A percentile compares a stretch with the other conserved stretches of the same genome.
Conservation (phyloP, 2,888 invertebrate genomes). For the Rhagonycha lutea region DNA sequence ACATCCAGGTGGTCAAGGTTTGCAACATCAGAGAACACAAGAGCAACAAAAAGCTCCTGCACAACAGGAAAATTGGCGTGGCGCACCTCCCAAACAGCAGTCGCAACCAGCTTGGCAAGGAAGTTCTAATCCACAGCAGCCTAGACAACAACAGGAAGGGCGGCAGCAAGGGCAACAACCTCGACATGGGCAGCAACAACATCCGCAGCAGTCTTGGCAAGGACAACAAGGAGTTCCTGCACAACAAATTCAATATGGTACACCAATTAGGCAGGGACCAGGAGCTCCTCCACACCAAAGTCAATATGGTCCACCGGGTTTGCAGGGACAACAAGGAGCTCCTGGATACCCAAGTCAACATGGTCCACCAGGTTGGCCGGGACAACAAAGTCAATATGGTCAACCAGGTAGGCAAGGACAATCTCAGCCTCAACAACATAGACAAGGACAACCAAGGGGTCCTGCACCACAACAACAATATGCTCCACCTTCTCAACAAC, state of each 20-base stretch:
- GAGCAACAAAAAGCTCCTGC: background rate
- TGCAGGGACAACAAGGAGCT: conserved; percentile 4
- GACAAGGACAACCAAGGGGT: background rate
- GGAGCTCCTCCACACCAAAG: conserved; percentile 24
- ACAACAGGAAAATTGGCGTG: background rate
- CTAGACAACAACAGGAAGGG: background rate
- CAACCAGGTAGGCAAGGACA: conserved; percentile 12
- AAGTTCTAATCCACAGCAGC: background rate
- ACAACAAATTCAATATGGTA: conserved; percentile 19
- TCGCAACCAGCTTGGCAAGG: background rate
- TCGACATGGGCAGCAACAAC: conserved; percentile 11
- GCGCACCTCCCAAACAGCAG: background rate
- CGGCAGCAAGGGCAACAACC: conserved; percentile 12
- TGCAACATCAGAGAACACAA: background rate
- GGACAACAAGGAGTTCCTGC: conserved; percentile 9
- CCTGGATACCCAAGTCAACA: conserved; percentile 5
- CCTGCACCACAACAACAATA: no score
- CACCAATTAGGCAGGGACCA: conserved; percentile 13
- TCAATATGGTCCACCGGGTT: conserved; percentile 11
- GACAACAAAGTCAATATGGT: conserved; percentile 13
- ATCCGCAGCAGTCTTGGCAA: conserved; percentile 11
- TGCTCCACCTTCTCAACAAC: no score
- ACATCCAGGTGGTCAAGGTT: background rate
- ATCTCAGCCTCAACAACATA: conserved; percentile 13
- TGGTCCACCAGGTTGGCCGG: conserved; percentile 14